Conservation (phyloP, 30 jellyfish, hydroid and myxozoan species). For the Phacellophora camtschatica region DNA sequence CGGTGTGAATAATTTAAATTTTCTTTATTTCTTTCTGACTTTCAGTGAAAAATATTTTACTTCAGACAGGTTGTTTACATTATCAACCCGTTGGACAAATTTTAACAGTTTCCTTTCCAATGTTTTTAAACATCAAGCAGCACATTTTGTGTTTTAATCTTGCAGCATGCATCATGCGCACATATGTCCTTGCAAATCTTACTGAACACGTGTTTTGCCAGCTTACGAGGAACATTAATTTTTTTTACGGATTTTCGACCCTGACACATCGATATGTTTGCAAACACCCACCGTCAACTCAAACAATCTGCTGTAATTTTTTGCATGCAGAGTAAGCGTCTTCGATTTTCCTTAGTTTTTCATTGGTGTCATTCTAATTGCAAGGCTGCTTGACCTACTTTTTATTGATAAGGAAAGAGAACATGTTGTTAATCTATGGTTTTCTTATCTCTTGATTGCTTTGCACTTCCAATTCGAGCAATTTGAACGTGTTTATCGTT, state of each 20-base stretch:
- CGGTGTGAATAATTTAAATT: background rate
- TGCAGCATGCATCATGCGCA: background rate
- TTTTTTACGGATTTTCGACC: background rate
- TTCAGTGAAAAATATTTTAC: too few species aligned
- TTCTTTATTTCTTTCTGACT: too few species aligned
- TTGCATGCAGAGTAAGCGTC: slow-evolving; percentile 9
- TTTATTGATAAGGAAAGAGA: slow-evolving; percentile 8
- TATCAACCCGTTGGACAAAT: too few species aligned
- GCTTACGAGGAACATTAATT: background rate
- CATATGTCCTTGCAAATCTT: background rate
- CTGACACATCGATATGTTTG: background rate
- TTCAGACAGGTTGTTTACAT: too few species aligned
- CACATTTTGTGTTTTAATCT: too few species aligned
- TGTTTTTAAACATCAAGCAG: too few species aligned
- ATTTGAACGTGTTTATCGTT: background rate
- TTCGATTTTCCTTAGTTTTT: background rate
- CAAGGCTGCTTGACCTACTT: slow-evolving; percentile 57
- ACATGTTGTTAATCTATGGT: slow-evolving; percentile 23
- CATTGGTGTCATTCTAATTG: slow-evolving; percentile 16
- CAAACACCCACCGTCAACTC: slow-evolving; percentile 61
- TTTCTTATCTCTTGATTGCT: slow-evolving; percentile 59
- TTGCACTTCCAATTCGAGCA: slow-evolving; percentile 21
- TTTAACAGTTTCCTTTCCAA: too few species aligned
- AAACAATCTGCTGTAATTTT: slow-evolving; percentile 21
- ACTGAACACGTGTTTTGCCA: slow-evolving; percentile 33